Conservation (phyloP, 2,797 vertebrate species). For the Caiman crocodilus region DNA sequence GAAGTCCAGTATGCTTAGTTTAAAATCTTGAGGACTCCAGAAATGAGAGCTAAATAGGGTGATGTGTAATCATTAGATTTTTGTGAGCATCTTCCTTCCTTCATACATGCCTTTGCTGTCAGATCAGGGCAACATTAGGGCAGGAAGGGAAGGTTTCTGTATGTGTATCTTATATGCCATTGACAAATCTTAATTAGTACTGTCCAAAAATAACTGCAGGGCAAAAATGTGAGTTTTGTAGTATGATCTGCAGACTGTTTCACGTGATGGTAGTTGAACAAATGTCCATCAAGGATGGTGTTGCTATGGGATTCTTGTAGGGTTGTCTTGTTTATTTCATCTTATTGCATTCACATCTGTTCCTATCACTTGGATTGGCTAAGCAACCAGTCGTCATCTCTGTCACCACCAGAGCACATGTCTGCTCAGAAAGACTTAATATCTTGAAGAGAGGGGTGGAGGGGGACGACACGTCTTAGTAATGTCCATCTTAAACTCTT, state of each 20-base stretch:
- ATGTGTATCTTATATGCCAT: fast-evolving
- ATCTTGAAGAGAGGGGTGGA: background rate
- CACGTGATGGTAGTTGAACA: background rate
- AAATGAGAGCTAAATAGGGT: background rate
- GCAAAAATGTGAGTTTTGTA: fast-evolving
- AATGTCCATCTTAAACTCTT: background rate
- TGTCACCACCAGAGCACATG: fast-evolving
- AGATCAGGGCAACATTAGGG: background rate
- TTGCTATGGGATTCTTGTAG: background rate
- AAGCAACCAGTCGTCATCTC: fast-evolving
- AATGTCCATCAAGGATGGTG: background rate
- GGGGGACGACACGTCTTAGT: too few relatives aligned
- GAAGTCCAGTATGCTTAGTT: background rate
- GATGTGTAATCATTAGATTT: fast-evolving
- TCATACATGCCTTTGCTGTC: background rate
- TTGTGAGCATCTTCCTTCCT: background rate
- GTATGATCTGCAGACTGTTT: background rate
- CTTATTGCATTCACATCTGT: background rate
- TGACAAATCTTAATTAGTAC: background rate
- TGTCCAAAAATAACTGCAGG: background rate
- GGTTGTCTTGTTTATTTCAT: background rate
- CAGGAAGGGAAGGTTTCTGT: background rate
- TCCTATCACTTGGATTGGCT: background rate
- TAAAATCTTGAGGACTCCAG: background rate
- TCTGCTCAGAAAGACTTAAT: fast-evolving